Evolutionary conservation across 1,140 invertebrate species (phyloP), one percentile per base, ranked within the genome.

Genomic region (Hylyphantes graminicola): DNA sequence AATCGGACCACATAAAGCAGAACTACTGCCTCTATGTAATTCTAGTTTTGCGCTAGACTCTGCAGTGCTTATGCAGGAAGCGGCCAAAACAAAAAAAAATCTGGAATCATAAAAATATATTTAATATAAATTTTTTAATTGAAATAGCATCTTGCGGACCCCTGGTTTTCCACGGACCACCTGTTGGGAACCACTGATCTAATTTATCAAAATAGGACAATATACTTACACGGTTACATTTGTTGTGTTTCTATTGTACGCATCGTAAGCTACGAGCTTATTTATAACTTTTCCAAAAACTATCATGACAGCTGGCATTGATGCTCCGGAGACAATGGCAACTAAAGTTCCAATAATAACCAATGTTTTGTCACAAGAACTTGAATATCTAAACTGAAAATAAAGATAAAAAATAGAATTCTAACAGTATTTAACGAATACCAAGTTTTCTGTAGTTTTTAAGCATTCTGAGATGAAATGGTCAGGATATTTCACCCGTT

Each of bases 241-340:
- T n/a, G 74, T 63, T 6, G 50, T 15, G 53, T 76, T 76, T 3
- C 17, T 11, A 6, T 17, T 51, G 15, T 68, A 15, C 21, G 78
- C 54, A 17, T 88, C 21, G 53, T 89, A 89, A 5, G 87, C 74
- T 11, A 92, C 88, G 70, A 92, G 89, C 48, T 88, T 88, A 19
- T 91, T 91, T 0, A 93, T 92, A 75, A 94, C 89, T 84, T 92
- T 90, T 2, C 94, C 93, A 87, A 94, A 94, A n/a, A 94, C 90
- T 11, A 93, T 89, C 65, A 93, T 93, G 87, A 94, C 93, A 10
- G 93, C 87, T 0, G 94, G 94, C 57, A 93, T 92, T 50, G 92
- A 91, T 7, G 91, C 88, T 10, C 93, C 93, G 13, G 93, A 92
- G 54, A 91, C 88, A 2, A 92, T 85, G 0, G 93, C 91, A 65